Conservation (phyloP, 2,113 vertebrate species). For the Macquaria australasica region DNA sequence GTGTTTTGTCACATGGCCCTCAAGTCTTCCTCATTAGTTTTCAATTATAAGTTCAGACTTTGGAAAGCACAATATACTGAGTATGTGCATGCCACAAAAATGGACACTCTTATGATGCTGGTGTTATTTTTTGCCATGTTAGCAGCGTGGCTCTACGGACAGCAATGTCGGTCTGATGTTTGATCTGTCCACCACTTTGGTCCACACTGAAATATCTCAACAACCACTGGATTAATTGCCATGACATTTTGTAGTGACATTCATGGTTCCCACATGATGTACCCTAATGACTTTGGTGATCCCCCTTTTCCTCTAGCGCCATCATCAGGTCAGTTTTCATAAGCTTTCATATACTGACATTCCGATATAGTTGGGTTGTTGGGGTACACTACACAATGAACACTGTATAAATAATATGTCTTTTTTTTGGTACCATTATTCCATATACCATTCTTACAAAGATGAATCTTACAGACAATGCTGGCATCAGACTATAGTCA, state of each 20-base stretch:
- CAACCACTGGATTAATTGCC: neutral
- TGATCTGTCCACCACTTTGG: neutral
- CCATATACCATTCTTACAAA: neutral
- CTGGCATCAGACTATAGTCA: neutral
- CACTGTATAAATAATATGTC: neutral
- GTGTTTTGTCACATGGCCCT: neutral
- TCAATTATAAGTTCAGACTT: neutral
- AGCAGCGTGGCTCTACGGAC: neutral
- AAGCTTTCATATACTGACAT: neutral
- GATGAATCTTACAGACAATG: neutral
- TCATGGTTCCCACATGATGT: neutral
- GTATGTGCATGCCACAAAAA: neutral
- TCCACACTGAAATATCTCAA: neutral
- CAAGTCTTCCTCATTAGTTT: neutral
- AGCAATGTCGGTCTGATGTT: neutral
- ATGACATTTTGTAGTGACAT: neutral
- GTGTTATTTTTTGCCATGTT: slow-evolving; percentile 3
- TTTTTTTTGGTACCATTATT: neutral
- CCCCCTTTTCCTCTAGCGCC: neutral
- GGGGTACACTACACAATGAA: neutral
- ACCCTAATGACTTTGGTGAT: neutral
- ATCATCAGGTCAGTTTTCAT: neutral
- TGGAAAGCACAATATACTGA: neutral
- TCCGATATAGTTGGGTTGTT: neutral
- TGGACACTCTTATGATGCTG: neutral